Evolutionary conservation across 1,140 invertebrate genomes (phyloP), one percentile per base, ranked within the genome.

Genomic region (Drosophila chauvacae): DNA sequence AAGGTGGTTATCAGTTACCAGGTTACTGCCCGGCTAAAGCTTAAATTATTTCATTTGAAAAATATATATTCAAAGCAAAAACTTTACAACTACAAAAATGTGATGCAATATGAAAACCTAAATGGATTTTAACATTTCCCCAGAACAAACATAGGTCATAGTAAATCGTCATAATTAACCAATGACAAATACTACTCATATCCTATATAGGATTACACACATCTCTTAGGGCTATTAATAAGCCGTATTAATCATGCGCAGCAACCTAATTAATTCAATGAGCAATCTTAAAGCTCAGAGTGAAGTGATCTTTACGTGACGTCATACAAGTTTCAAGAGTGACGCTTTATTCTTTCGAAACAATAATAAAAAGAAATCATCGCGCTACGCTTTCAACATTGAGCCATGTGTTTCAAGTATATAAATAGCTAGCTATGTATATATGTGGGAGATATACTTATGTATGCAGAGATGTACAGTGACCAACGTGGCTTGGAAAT

Each of bases 201-300:
- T 41, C 45, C 45, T 23, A 23, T 48, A 1, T 48, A 48, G 26
- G 26, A 20, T 11, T 20, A 57, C 23, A 23, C 23, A 23, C 23
- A 23, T 23, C 23, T 55, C 51, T 39, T 37, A 13, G 13, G n/a
- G 33, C n/a, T 41, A 58, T 41, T 63, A 42, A 58, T 58, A 58
- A 20, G 11, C n/a, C 16, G 1, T 60, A 64, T 64, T 64, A 64
- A 64, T 64, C 62, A 64, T 26, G 23, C 23, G 23, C 23, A 23
- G 37, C 18, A 59, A 39, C n/a, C 9, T 11, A 41, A 50, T 7
- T 16, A 60, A 26, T 35, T 41, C 10, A 26, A 41, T 57, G 55
- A 57, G 10, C 23, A 26, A 57, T 57, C 35, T 41, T 37, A 57
- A 57, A 41, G 35, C 55, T 57, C 2, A 18, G 53, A 39, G 55